phyloP scores from a whole-genome alignment of 2,888 invertebrate genomes.

The Troides oblongomaculatus region DNA sequence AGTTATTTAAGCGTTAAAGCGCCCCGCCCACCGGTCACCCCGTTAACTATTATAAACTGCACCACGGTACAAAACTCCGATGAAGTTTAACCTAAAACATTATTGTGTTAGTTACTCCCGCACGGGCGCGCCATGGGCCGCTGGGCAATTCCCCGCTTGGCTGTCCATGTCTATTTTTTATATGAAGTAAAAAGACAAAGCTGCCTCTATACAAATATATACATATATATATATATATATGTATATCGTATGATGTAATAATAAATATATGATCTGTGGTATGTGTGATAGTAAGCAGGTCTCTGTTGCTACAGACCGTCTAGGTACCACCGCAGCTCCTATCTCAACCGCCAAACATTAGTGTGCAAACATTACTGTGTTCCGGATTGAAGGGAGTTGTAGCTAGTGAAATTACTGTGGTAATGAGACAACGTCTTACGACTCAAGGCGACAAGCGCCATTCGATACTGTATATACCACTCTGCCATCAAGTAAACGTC shows the following conservation, averaged over 20 bases:
- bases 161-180: background rate
- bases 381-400: too few relatives aligned
- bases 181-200: background rate
- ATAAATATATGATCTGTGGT: background rate
- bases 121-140: slow-evolving; percentile 28
- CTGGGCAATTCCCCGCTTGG: background rate
- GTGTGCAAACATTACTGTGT: too few relatives aligned
- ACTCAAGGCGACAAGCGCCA: too few relatives aligned
- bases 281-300: background rate
- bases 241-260: background rate
- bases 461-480: too few relatives aligned
- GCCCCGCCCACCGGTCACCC: slow-evolving; percentile 5
- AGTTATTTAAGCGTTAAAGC: slow-evolving; percentile 13
- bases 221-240: background rate
- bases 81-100: slow-evolving; percentile 27
- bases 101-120: slow-evolving; percentile 27
- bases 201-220: background rate
- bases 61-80: slow-evolving; percentile 14
- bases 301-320: too few relatives aligned
- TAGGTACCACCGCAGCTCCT: too few relatives aligned
- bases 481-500: too few relatives aligned
- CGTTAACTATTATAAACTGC: slow-evolving; percentile 7
- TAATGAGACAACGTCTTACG: too few relatives aligned
- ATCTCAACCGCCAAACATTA: too few relatives aligned
- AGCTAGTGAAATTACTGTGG: too few relatives aligned